Evolutionary conservation across 2,888 invertebrate species (phyloP).

Genomic region (Thysanoteuthis rhombus): DNA sequence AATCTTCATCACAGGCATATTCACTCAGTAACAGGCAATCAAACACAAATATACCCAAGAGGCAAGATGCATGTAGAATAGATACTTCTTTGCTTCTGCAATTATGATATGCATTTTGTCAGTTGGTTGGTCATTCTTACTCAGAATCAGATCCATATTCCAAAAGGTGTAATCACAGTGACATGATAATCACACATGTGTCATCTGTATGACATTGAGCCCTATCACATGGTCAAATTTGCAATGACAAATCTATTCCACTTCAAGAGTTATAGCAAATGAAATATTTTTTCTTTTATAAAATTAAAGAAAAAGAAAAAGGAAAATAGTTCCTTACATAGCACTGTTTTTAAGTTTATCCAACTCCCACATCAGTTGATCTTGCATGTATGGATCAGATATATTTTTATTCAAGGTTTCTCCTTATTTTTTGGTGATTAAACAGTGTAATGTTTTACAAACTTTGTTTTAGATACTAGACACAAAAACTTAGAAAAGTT

Average conservation of each 20-base stretch:
- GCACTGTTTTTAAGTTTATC: not conserved
- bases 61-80: not conserved
- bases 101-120: not conserved
- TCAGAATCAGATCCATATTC: not conserved
- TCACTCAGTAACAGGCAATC: not conserved
- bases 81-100: not conserved
- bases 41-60: not conserved
- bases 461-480: not conserved
- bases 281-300: not conserved
- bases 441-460: no score
- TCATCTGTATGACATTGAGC: not conserved
- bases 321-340: not conserved
- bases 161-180: slow-evolving; percentile 12
- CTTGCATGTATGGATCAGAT: not conserved
- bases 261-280: not conserved
- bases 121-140: not conserved
- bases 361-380: not conserved
- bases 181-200: not conserved
- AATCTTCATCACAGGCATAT: not conserved
- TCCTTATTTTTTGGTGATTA: not conserved
- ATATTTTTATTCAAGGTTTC: not conserved
- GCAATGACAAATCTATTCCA: not conserved
- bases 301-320: not conserved
- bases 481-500: not conserved
- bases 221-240: not conserved